A percentile compares a stretch with the other conserved stretches of the same genome.
Conservation (phyloP, 37 sponge, comb jelly and placozoan species). For the Agelas oroides region DNA sequence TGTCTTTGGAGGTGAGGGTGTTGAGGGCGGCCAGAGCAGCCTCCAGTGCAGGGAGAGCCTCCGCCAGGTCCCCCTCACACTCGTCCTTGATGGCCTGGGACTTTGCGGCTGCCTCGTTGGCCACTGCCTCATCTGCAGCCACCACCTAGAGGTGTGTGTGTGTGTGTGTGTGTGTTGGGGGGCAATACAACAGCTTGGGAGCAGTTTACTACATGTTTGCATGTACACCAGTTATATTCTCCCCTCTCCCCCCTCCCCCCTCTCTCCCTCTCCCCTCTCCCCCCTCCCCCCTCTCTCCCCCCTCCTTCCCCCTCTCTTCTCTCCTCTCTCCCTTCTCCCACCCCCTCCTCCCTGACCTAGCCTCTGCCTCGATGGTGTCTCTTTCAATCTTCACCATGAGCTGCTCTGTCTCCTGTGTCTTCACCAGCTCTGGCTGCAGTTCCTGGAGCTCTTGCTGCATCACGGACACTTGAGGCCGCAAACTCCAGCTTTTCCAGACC, state of each 20-base stretch:
- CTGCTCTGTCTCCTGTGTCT: slow-evolving; percentile 93
- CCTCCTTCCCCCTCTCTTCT: too few relatives aligned
- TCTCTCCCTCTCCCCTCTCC: too few relatives aligned
- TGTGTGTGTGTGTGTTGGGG: too few relatives aligned
- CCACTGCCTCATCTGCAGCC: slow-evolving; percentile 97
- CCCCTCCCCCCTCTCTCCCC: too few relatives aligned
- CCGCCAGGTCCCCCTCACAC: slow-evolving; percentile 97
- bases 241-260: too few relatives aligned
- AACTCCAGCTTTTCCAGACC: slow-evolving; percentile 95
- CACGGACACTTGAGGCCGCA: slow-evolving; percentile 97
- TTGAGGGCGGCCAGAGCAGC: slow-evolving; percentile 95
- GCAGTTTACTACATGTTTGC: too few relatives aligned
- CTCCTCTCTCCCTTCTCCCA: slow-evolving; percentile 90
- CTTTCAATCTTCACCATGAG: slow-evolving; percentile 98
- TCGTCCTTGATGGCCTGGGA: slow-evolving; percentile 96
- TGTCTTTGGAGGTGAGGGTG: slow-evolving; percentile 96
- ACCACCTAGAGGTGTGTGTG: too few relatives aligned
- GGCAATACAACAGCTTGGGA: too few relatives aligned
- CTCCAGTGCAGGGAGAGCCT: slow-evolving; percentile 98
- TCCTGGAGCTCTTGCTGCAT: slow-evolving; percentile 96
- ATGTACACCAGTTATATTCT: too few relatives aligned
- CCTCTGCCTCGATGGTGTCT: slow-evolving; percentile 98
- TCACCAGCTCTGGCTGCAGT: slow-evolving; percentile 95
- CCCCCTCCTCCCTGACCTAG: too few relatives aligned
- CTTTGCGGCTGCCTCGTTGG: slow-evolving; percentile 94